Percentiles rank a stretch among this genome's conserved stretches.
Evolutionary conservation across 1,140 invertebrate species (phyloP).

Genomic region (Manduca sexta): DNA sequence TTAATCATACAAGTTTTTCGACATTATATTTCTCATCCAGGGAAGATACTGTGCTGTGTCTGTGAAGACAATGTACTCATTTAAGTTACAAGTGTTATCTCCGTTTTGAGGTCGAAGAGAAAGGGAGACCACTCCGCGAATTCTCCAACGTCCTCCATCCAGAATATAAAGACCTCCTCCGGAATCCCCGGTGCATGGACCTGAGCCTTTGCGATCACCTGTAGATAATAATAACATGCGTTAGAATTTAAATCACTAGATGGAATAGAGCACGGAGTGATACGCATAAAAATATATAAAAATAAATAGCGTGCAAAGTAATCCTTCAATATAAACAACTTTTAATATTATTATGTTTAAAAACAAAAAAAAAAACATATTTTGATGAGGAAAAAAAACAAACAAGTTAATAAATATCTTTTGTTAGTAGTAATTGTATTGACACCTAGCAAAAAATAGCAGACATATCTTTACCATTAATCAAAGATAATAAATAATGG

Average conservation of each 20-base stretch:
- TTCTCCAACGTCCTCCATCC: conserved; percentile 54
- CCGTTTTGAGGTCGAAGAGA: conserved; percentile 46
- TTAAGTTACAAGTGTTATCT: conserved; percentile 49
- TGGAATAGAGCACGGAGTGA: too few relatives aligned
- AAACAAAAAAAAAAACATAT: too few relatives aligned
- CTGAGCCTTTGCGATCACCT: conserved; percentile 69
- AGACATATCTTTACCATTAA: too few relatives aligned
- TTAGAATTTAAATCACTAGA: not conserved
- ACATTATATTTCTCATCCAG: conserved; percentile 51
- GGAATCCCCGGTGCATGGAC: conserved; percentile 76
- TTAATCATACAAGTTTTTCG: conserved; percentile 9
- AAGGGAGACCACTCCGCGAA: conserved; percentile 69
- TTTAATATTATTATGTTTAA: too few relatives aligned
- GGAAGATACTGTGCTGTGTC: conserved; percentile 54
- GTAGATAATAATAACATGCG: conserved; percentile 6
- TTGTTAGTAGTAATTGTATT: too few relatives aligned
- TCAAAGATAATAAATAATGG: too few relatives aligned
- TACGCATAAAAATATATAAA: too few relatives aligned
- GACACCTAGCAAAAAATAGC: too few relatives aligned
- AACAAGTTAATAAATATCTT: too few relatives aligned
- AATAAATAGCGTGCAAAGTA: too few relatives aligned
- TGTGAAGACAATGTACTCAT: conserved; percentile 64
- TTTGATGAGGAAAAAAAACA: too few relatives aligned
- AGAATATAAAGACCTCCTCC: conserved; percentile 73
- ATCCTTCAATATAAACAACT: too few relatives aligned